These are phyloP conservation scores for Calidris pygmaea DNA, from an alignment of 2,113 vertebrate genomes.

Conservation along the genomic window DNA sequence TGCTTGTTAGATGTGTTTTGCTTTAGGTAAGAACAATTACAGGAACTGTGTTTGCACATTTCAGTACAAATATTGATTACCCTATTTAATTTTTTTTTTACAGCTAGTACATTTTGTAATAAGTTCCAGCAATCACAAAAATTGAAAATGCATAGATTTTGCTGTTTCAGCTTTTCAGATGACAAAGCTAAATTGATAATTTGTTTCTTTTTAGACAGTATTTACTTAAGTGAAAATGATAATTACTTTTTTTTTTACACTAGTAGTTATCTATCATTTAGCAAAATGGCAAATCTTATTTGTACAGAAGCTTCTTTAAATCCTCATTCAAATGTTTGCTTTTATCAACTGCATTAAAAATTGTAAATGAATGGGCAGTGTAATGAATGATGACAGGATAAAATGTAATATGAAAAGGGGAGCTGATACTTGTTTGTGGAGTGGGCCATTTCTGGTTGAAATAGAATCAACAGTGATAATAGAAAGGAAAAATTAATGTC, in stretches of 20 bases:
- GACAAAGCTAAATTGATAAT: neutral
- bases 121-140: neutral
- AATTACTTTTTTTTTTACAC: neutral
- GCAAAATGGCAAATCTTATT: neutral
- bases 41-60: neutral
- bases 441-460: neutral
- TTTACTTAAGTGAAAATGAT: neutral
- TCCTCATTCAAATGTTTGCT: neutral
- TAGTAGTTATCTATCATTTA: neutral
- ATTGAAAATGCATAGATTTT: neutral
- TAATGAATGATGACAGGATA: neutral
- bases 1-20: neutral
- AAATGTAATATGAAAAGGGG: neutral
- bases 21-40: constrained; percentile 6
- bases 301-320: neutral
- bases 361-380: neutral
- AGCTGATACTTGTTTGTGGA: neutral
- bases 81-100: neutral
- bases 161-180: neutral
- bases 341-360: neutral
- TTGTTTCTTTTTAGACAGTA: neutral
- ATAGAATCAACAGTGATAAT: neutral
- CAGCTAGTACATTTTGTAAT: neutral
- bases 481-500: neutral
- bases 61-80: neutral